A percentile compares a stretch with the other conserved stretches of the same genome.
These are phyloP conservation scores for Plusia festucae DNA, from an alignment of 2,888 invertebrate genomes.

Conservation along the genomic window DNA sequence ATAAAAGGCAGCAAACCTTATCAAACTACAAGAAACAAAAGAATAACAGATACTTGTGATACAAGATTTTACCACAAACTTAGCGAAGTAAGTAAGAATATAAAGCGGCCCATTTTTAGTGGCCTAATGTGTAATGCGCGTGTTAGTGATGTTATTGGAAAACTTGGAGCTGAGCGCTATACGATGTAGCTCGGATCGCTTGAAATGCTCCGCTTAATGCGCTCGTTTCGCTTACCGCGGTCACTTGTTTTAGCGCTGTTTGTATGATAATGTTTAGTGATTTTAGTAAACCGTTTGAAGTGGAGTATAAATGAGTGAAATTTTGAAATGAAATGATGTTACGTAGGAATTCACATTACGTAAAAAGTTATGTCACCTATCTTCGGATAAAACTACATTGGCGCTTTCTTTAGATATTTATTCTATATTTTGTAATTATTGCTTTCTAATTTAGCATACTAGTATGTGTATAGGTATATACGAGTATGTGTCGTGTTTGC, in stretches of 20 bases:
- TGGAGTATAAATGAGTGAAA: background rate
- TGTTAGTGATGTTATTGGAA: conserved; percentile 69
- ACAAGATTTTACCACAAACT: conserved; percentile 51
- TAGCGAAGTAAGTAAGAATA: conserved; percentile 44
- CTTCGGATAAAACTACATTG: too few relatives aligned
- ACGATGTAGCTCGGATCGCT: conserved; percentile 58
- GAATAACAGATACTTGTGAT: conserved; percentile 45
- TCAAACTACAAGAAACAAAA: conserved; percentile 21
- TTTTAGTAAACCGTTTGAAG: conserved; percentile 16
- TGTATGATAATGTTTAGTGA: conserved; percentile 41
- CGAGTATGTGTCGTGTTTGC: too few relatives aligned
- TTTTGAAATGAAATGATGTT: background rate
- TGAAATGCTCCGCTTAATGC: conserved; percentile 28
- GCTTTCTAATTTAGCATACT: too few relatives aligned
- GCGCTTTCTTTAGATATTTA: too few relatives aligned
- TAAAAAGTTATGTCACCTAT: too few relatives aligned
- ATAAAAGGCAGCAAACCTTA: background rate
- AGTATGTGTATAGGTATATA: too few relatives aligned
- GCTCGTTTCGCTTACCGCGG: conserved; percentile 37
- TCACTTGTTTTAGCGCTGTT: conserved; percentile 46
- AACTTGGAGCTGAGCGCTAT: conserved; percentile 67
- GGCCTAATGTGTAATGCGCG: conserved; percentile 55
- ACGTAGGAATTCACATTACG: too few relatives aligned
- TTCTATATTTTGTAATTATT: too few relatives aligned
- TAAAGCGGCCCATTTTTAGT: conserved; percentile 36